These are phyloP conservation scores for Brachyopa scutellaris DNA, from an alignment of 2,888 invertebrate species.

Conservation along the genomic window DNA sequence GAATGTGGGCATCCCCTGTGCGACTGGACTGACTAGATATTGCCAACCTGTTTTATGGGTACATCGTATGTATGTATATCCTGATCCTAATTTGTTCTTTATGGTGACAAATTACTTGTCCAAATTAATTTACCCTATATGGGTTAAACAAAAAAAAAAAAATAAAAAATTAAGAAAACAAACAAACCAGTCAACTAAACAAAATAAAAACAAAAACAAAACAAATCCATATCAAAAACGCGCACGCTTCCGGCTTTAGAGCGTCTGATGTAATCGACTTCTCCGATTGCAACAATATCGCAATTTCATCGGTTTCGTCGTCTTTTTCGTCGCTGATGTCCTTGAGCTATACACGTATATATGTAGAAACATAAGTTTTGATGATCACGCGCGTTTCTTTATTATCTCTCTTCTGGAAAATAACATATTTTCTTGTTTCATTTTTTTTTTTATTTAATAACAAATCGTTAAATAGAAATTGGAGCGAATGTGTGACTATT, in stretches of 20 bases:
- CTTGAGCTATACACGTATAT: too few relatives aligned
- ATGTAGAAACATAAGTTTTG: conserved; percentile 37
- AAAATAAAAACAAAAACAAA: conserved; percentile 25
- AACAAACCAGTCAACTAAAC: background rate
- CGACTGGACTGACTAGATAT: too few relatives aligned
- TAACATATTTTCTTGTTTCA: background rate
- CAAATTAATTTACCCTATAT: too few relatives aligned
- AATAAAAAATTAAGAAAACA: too few relatives aligned
- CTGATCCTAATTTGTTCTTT: too few relatives aligned
- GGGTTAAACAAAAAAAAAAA: too few relatives aligned
- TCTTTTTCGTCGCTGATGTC: conserved; percentile 16
- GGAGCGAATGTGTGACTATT: conserved; percentile 33
- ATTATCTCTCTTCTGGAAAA: conserved; percentile 13
- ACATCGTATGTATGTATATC: too few relatives aligned
- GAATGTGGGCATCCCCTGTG: too few relatives aligned
- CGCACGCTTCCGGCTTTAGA: conserved; percentile 38
- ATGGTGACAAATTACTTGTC: too few relatives aligned
- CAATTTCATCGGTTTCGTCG: conserved; percentile 40
- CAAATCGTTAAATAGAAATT: conserved; percentile 47
- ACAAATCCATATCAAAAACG: conserved; percentile 29
- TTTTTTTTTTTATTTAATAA: conserved; percentile 31
- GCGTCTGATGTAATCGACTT: conserved; percentile 58
- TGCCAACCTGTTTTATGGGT: too few relatives aligned
- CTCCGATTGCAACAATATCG: conserved; percentile 54
- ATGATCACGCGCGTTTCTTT: conserved; percentile 38